Evolutionary conservation across 2,797 vertebrate genomes (phyloP), one percentile per base, ranked within the genome.

Genomic region (Bothrops alternatus): DNA sequence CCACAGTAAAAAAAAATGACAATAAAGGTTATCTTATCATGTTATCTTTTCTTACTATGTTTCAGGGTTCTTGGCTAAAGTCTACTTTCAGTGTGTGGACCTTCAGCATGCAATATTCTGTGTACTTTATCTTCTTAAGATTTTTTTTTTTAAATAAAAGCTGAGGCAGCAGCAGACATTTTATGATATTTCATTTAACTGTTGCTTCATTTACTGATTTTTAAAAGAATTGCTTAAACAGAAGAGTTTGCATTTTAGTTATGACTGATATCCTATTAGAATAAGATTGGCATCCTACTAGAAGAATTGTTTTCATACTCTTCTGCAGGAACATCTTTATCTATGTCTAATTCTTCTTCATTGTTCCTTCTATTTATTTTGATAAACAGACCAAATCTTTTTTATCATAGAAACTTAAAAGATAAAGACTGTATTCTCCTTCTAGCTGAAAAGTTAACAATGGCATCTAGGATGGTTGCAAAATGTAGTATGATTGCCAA

Each of bases 161-260:
- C 42, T 56, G 10, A 1, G 20, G 13, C 87, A 61, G 37, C 61
- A 90, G 56, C 55, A 82, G 20, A 82, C 3, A 73, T 56, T 57
- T 87, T 56, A 25, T 58, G 57, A 50, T 14, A 55, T 88, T 93
- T 93, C 14, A 23, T 23, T 53, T 28, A 92, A 90, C 3, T 28
- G 2, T 4, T 53, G 28, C 13, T 47, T 78, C 60, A 47, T 65
- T 88, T 55, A 73, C 20, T 47, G 42, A 47, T 47, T 82, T 82
- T 93, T 90, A 60, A 87, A 90, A 61, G 26, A 53, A 61, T 61
- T 93, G 32, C 63, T 86, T 87, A 87, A 78, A 78, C 32, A 82
- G 37, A 42, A 82, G 18, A 42, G 10, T 82, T 82, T 82, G 47
- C 20, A 25, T 82, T 82, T 47, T 20, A 47, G 37, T 47, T 25